phyloP scores from a whole-genome alignment of 1,140 invertebrate species.

The Plodia interpunctella region DNA sequence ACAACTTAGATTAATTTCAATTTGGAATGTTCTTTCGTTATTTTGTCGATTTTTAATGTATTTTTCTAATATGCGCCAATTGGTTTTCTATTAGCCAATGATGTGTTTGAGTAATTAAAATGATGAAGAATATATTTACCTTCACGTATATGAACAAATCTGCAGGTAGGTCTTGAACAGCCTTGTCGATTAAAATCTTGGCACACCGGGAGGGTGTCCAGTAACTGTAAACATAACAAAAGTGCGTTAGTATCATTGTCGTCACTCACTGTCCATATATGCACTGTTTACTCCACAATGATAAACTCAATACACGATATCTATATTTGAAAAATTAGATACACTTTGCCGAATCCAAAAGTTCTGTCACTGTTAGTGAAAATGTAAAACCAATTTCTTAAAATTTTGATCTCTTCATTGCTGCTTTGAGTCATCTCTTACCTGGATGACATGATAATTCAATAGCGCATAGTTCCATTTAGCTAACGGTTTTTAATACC shows the following conservation, averaged over 20 bases:
- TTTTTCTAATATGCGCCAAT: too few relatives aligned
- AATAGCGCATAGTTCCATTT: too few relatives aligned
- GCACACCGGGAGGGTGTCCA: constrained; percentile 99
- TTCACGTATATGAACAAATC: constrained; percentile 96
- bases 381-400: too few relatives aligned
- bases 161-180: constrained; percentile 95
- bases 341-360: not conserved
- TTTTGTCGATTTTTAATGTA: too few relatives aligned
- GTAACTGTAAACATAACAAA: constrained; percentile 90
- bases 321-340: not conserved
- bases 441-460: too few relatives aligned
- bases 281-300: constrained; percentile 20
- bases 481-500: too few relatives aligned
- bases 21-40: too few relatives aligned
- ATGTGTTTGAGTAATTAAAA: not conserved
- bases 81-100: not conserved
- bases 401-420: too few relatives aligned
- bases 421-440: too few relatives aligned
- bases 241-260: constrained; percentile 46
- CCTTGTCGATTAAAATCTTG: constrained; percentile 99
- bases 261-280: constrained; percentile 13
- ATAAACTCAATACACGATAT: not conserved
- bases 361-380: too few relatives aligned
- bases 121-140: constrained; percentile 74
- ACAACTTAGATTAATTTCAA: not conserved